Evolutionary conservation across 2,888 invertebrate genomes (phyloP), one percentile per base, ranked within the genome.

Genomic region (Tenthredo amoena): DNA sequence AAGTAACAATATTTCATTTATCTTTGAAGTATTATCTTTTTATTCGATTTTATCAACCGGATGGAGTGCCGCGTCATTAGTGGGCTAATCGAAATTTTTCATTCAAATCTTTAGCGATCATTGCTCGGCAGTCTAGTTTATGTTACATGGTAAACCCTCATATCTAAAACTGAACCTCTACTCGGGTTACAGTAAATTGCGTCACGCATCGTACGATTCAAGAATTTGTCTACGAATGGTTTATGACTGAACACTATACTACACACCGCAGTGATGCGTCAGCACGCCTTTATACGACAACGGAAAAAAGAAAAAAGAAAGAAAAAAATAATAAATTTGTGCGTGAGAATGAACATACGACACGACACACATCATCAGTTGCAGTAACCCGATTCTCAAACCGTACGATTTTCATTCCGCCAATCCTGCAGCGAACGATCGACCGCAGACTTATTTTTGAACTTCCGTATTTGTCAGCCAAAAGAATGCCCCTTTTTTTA

Each of bases 151-250:
- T 71, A n/a, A 26, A 81, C 9, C 83, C 47, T 7, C 26, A 26
- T 40, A 81, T 5, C 40, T 62, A 43, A 62, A n/a, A 77, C 26
- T 55, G 6, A 31, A 81, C 34, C 5, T 55, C 21, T 83, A 31
- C 65, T 83, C 83, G 31, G 71, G 50, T 83, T 68, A 83, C 83
- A 83, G 18, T 21, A 77, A 34, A 47, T 83, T 83, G 83, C 83
- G 68, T 83, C 85, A 83, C 47, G 71, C 55, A 83, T 85, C 85
- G 55, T 81, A n/a, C 85, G 85, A 85, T 82, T 26, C 31, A 85
- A 71, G 85, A 85, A 85, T 85, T 85, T 85, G 85, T 81, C 85
- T 85, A 83, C 82, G 58, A 58, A 43, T 85, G 65, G 50, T 55
- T 84, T 72, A 62, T 26, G 62, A 62, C 62, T 26, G 62, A 62